A percentile compares a stretch with the other conserved stretches of the same genome.
Conservation (phyloP, 2,888 invertebrate genomes). For the Abrostola tripartita region DNA sequence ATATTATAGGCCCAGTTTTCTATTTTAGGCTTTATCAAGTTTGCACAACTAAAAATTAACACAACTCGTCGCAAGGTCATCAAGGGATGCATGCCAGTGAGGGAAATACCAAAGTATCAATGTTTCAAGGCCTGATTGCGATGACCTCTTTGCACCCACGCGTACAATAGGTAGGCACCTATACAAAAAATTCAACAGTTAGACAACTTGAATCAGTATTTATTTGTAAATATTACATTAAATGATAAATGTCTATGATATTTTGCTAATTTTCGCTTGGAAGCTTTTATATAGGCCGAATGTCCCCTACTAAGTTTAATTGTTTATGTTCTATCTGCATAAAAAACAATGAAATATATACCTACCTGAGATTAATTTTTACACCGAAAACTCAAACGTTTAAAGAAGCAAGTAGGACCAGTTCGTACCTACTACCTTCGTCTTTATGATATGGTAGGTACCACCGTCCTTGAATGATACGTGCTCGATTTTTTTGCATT, state of each 20-base stretch:
- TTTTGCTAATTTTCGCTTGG: too few species aligned
- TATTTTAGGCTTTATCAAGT: slow-evolving; percentile 16
- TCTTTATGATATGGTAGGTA: too few species aligned
- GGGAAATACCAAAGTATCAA: slow-evolving; percentile 22
- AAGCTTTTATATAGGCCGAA: too few species aligned
- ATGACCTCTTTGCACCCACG: slow-evolving; percentile 22
- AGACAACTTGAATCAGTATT: background rate
- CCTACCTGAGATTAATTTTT: too few species aligned
- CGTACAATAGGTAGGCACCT: background rate
- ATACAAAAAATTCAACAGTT: slow-evolving; percentile 4
- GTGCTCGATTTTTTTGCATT: slow-evolving; percentile 28
- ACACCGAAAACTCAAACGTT: background rate
- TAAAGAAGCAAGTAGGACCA: slow-evolving; percentile 6
- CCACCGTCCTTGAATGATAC: slow-evolving; percentile 25
- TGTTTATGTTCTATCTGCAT: too few species aligned
- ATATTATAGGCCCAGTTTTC: slow-evolving; percentile 6
- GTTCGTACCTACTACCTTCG: background rate
- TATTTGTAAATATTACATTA: too few species aligned
- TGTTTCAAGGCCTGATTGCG: slow-evolving; percentile 11
- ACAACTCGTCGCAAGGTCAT: slow-evolving; percentile 3
- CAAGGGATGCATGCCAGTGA: slow-evolving; percentile 3
- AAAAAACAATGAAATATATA: too few species aligned
- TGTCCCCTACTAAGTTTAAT: too few species aligned
- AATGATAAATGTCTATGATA: too few species aligned
- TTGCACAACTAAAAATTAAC: slow-evolving; percentile 4